phyloP scores from a whole-genome alignment of 2,113 vertebrate genomes.

The Oncorhynchus clarkii region DNA sequence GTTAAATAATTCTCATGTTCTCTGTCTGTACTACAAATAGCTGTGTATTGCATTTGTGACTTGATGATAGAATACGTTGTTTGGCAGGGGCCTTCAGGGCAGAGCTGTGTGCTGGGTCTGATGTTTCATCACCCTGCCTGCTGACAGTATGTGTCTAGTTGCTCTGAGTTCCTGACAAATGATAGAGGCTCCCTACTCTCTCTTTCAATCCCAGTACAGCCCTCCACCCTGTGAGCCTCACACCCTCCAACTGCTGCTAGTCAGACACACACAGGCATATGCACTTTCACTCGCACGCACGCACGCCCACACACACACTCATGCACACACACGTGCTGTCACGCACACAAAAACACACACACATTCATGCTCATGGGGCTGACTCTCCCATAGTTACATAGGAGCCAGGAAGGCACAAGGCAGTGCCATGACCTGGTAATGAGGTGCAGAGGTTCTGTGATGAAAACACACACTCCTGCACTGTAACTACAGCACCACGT shows the following conservation, averaged over 20 bases:
- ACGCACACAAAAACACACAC: not conserved
- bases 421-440: slow-evolving; percentile 36
- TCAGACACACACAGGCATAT: not conserved
- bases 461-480: not conserved
- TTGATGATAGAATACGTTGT: too few relatives aligned
- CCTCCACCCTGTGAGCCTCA: not conserved
- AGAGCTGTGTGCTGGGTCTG: not conserved
- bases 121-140: not conserved
- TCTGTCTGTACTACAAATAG: too few relatives aligned
- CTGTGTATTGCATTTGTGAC: too few relatives aligned
- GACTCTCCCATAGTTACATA: not conserved
- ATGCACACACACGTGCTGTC: not conserved
- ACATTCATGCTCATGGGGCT: not conserved
- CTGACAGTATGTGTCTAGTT: not conserved
- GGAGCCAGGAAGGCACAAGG: not conserved
- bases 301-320: not conserved
- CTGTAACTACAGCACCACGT: not conserved
- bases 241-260: too few relatives aligned
- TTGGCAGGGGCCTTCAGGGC: too few relatives aligned
- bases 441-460: slow-evolving; percentile 29
- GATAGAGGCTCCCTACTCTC: not conserved
- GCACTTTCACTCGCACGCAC: not conserved
- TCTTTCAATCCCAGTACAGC: not conserved
- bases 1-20: too few relatives aligned
- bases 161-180: not conserved